Evolutionary conservation across 2,888 invertebrate species (phyloP), one percentile per base, ranked within the genome.

Genomic region (Lagria hirta): DNA sequence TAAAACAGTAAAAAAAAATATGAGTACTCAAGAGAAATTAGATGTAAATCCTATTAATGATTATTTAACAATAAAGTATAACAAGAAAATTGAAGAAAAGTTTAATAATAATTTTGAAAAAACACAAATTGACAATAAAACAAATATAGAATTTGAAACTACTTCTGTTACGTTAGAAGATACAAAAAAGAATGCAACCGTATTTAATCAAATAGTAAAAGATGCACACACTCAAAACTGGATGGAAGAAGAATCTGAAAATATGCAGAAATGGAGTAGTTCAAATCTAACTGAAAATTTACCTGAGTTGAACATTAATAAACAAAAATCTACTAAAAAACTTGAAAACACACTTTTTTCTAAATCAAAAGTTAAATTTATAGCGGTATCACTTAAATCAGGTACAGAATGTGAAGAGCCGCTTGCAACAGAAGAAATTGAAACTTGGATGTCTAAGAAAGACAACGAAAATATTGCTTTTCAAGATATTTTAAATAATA

Each of bases 371-470:
- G 23, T 38, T 6, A 49, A 56, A 32, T 54, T 53, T 28, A 30
- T 22, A 10, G 36, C 55, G 5, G 54, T 41, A 21, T 48, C 48
- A 33, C 50, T 60, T 5, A 62, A 49, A 33, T 48, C 50, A 1
- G 52, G 48, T 15, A 34, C 49, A 11, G 61, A 64, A 37, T 47
- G 24, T 24, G 23, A 12, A 4, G 51, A 53, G 41, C 12, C 5
- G 12, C 8, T 17, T 3, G n/a, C 42, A 17, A 47, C 48, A 6
- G 49, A 51, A 13, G 61, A 65, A 28, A 53, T 63, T 6, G 65
- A 66, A 26, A 60, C 66, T 1, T 69, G 69, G 68, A 65, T 68
- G 58, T 52, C 61, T 0, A 54, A 51, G 36, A 40, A 42, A 46
- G 17, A 26, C 7, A n/a, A n/a, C n/a, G 26, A 38, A 8, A 15